These are phyloP conservation scores for Crossoptilon crossoptilon DNA, from an alignment of 2,797 vertebrate genomes.

Conservation along the genomic window DNA sequence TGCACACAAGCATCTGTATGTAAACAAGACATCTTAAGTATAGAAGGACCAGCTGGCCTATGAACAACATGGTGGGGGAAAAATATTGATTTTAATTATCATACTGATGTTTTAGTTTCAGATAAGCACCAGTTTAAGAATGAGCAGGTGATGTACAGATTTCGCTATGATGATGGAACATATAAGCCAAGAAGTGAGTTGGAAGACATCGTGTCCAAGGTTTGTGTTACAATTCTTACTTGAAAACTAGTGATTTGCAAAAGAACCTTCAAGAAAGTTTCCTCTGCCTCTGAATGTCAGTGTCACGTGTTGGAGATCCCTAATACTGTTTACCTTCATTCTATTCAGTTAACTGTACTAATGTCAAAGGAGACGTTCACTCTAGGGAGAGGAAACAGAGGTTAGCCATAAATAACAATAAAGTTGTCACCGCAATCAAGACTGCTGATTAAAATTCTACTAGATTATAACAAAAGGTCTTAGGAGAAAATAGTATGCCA, in stretches of 20 bases:
- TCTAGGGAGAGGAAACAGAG: background rate
- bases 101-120: constrained; percentile 84
- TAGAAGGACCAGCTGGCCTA: background rate
- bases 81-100: background rate
- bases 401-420: background rate
- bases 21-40: background rate
- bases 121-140: constrained; percentile 99
- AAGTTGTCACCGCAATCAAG: background rate
- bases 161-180: constrained; percentile 97
- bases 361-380: background rate
- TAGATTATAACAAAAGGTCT: background rate
- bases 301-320: background rate
- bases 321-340: background rate
- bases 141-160: constrained; percentile 97
- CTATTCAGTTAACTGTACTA: background rate
- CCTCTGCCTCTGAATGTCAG: background rate
- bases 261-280: background rate
- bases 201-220: constrained; percentile 99
- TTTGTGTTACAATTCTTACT: constrained; percentile 52
- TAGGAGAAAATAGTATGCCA: background rate
- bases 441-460: background rate
- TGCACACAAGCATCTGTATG: background rate
- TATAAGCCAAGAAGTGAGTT: constrained; percentile 98
- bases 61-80: background rate
- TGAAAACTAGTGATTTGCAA: background rate